Conservation (phyloP, 2,113 vertebrate species). For the Meleagris gallopavo region DNA sequence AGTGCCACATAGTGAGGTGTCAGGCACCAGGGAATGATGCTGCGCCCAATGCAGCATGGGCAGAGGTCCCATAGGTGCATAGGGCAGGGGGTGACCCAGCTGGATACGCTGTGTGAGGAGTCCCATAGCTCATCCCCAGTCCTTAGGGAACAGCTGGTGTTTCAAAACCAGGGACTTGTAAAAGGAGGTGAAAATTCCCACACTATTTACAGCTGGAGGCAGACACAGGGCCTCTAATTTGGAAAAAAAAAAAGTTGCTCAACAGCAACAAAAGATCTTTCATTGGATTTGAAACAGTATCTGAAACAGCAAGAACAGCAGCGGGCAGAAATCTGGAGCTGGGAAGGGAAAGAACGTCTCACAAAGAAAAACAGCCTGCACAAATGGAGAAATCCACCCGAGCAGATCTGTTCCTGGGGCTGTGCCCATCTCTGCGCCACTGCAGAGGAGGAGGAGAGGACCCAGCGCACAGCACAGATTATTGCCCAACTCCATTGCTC, state of each 20-base stretch:
- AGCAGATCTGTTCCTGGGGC: not conserved
- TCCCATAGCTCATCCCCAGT: accelerated
- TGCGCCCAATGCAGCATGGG: not conserved
- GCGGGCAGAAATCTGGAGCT: not conserved
- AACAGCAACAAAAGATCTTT: conserved; percentile 38
- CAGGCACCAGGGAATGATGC: accelerated
- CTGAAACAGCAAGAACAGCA: not conserved
- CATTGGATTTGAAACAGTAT: conserved; percentile 29
- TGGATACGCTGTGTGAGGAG: not conserved
- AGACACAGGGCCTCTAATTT: not conserved
- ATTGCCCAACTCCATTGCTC: not conserved
- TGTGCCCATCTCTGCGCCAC: not conserved
- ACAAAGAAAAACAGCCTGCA: not conserved
- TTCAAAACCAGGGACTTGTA: not conserved
- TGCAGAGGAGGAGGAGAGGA: not conserved
- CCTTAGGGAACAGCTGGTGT: not conserved
- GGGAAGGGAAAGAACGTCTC: not conserved
- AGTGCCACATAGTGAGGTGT: accelerated
- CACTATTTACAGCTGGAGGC: not conserved
- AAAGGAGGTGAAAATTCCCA: conserved; percentile 23
- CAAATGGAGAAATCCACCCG: not conserved
- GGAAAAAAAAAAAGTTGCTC: not conserved
- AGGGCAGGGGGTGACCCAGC: not conserved
- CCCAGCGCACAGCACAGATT: not conserved
- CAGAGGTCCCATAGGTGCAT: not conserved